phyloP scores from a whole-genome alignment of 2,113 vertebrate species.

The Ammodytes dubius region DNA sequence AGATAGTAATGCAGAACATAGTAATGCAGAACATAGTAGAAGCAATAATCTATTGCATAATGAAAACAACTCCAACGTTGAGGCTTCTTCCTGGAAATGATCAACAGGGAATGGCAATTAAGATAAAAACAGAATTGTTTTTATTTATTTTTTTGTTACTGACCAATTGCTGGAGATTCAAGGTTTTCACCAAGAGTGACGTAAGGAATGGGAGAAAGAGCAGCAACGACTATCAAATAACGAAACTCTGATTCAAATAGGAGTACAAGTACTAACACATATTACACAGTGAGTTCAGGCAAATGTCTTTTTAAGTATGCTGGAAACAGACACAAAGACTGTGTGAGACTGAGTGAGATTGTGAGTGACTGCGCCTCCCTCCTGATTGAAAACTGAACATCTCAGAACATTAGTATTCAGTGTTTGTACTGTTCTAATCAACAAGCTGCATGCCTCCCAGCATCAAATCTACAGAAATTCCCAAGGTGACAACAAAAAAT shows the following conservation, averaged over 20 bases:
- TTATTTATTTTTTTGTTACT: not conserved
- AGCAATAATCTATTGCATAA: not conserved
- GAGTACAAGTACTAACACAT: not conserved
- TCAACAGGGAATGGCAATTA: constrained; percentile 15
- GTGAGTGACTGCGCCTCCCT: constrained; percentile 17
- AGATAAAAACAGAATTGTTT: not conserved
- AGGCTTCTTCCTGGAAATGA: not conserved
- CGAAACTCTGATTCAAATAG: constrained; percentile 6
- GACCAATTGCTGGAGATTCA: not conserved
- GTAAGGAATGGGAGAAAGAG: not conserved
- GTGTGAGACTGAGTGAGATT: constrained; percentile 44
- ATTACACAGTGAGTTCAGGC: not conserved
- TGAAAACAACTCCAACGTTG: not conserved
- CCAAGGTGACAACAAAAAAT: constrained; percentile 83
- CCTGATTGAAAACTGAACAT: constrained; percentile 14
- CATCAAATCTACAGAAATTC: constrained; percentile 83
- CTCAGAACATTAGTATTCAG: constrained; percentile 82
- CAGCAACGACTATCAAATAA: not conserved
- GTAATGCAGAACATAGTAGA: not conserved
- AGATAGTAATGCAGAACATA: not conserved
- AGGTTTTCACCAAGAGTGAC: constrained; percentile 9
- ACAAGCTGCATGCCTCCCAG: constrained; percentile 82
- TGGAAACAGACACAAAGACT: constrained; percentile 12
- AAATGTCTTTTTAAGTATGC: constrained; percentile 18
- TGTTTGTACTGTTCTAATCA: constrained; percentile 81